Evolutionary conservation across 1,140 invertebrate species (phyloP).

Genomic region (Melitaea cinxia): DNA sequence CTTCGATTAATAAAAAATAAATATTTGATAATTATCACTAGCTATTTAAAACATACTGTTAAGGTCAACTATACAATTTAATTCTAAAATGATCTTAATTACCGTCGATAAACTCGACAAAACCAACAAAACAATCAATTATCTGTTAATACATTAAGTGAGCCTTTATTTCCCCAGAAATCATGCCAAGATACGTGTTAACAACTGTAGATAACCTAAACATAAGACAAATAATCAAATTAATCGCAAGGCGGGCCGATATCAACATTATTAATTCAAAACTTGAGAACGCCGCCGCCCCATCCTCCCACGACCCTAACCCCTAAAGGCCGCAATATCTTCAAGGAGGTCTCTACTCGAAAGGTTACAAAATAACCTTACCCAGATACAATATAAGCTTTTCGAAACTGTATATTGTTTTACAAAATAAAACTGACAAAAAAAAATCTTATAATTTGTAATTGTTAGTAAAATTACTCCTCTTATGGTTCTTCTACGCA

Average conservation of each 20-base stretch:
- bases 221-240: slow-evolving; percentile 77
- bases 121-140: slow-evolving; percentile 2
- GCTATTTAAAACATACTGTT: too few relatives aligned
- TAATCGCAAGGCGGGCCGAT: slow-evolving; percentile 75
- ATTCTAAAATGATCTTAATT: too few relatives aligned
- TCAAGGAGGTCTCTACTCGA: slow-evolving; percentile 43
- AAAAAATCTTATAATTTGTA: too few relatives aligned
- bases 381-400: slow-evolving; percentile 26
- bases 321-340: slow-evolving; percentile 48
- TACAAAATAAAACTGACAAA: slow-evolving; percentile 1
- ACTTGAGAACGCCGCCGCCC: slow-evolving; percentile 34
- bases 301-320: slow-evolving; percentile 40
- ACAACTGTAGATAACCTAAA: slow-evolving; percentile 31
- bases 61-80: too few relatives aligned
- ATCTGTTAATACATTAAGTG: slow-evolving; percentile 6
- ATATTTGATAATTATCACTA: too few relatives aligned
- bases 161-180: background rate
- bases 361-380: slow-evolving; percentile 46
- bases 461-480: too few relatives aligned
- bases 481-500: too few relatives aligned
- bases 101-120: background rate
- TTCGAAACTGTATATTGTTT: slow-evolving; percentile 32
- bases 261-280: slow-evolving; percentile 80
- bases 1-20: too few relatives aligned
- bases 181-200: slow-evolving; percentile 30